Conservation (phyloP, 1,140 invertebrate species). For the Calephelis nemesis region DNA sequence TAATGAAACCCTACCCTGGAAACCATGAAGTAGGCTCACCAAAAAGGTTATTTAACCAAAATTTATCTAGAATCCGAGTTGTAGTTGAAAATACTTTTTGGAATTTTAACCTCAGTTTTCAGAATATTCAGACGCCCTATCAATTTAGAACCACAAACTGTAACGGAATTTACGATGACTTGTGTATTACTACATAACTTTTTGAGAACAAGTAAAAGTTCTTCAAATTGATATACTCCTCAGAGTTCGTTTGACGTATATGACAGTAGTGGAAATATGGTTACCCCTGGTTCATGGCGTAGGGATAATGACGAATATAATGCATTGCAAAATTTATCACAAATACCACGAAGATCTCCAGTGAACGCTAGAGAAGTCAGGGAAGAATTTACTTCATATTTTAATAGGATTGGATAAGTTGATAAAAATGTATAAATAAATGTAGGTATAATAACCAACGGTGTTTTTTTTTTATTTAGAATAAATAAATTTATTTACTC, state of each 20-base stretch:
- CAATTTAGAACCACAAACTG: constrained; percentile 32
- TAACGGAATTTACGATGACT: too few relatives aligned
- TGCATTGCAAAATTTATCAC: constrained; percentile 28
- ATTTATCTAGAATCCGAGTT: constrained; percentile 54
- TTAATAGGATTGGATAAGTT: constrained; percentile 29
- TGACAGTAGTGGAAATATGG: not conserved
- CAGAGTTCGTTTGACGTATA: constrained; percentile 33
- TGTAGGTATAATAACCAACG: not conserved
- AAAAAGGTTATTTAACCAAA: constrained; percentile 62
- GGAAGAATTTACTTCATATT: constrained; percentile 35
- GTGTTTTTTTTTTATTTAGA: not conserved
- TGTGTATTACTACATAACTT: too few relatives aligned
- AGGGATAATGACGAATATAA: constrained; percentile 28
- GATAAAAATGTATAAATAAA: constrained; percentile 20
- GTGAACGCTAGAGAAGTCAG: constrained; percentile 31
- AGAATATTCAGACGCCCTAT: constrained; percentile 61
- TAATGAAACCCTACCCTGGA: constrained; percentile 73
- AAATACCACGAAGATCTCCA: constrained; percentile 32
- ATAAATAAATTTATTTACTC: constrained; percentile 21
- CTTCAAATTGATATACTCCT: constrained; percentile 34
- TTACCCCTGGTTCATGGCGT: constrained; percentile 34
- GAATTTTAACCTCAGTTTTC: constrained; percentile 70
- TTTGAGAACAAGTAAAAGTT: constrained; percentile 8
- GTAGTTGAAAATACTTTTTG: constrained; percentile 79
- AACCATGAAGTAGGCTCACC: constrained; percentile 42